Evolutionary conservation across 2,113 vertebrate species (phyloP).

Genomic region (Phrynocephalus versicolor): DNA sequence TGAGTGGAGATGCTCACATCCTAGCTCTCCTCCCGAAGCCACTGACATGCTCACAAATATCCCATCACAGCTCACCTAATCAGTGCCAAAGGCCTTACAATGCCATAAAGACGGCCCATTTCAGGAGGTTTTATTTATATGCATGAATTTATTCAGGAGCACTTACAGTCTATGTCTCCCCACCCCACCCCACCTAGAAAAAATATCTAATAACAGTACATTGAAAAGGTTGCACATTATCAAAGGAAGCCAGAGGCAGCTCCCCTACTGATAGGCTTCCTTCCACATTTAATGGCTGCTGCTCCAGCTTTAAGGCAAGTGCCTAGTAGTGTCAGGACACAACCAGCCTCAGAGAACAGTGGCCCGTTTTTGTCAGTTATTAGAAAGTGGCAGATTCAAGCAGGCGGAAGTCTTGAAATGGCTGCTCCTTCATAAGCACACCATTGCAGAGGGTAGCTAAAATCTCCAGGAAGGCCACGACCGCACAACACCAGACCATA

Average conservation of each 20-base stretch:
- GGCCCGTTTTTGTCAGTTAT: not conserved
- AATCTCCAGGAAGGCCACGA: conserved; percentile 1
- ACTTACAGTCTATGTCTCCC: not conserved
- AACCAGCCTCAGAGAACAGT: not conserved
- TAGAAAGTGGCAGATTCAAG: conserved; percentile 41
- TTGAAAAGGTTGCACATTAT: not conserved
- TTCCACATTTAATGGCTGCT: not conserved
- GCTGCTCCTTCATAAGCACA: conserved; percentile 45
- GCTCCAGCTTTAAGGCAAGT: fast-evolving
- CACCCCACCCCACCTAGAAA: no score
- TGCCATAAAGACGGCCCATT: not conserved
- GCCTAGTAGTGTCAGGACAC: fast-evolving
- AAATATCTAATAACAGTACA: not conserved
- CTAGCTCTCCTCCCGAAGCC: not conserved
- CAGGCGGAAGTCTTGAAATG: not conserved
- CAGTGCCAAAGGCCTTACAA: not conserved
- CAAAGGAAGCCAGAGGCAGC: no score
- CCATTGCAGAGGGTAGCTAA: conserved; percentile 45
- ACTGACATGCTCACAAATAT: not conserved
- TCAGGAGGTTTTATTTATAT: not conserved
- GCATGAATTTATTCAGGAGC: not conserved
- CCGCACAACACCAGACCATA: not conserved
- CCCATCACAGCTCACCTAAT: not conserved
- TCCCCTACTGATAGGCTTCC: no score
- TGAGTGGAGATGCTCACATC: not conserved